These are phyloP conservation scores for Dascillus cervinus DNA, from an alignment of 2,888 invertebrate genomes.

Conservation along the genomic window DNA sequence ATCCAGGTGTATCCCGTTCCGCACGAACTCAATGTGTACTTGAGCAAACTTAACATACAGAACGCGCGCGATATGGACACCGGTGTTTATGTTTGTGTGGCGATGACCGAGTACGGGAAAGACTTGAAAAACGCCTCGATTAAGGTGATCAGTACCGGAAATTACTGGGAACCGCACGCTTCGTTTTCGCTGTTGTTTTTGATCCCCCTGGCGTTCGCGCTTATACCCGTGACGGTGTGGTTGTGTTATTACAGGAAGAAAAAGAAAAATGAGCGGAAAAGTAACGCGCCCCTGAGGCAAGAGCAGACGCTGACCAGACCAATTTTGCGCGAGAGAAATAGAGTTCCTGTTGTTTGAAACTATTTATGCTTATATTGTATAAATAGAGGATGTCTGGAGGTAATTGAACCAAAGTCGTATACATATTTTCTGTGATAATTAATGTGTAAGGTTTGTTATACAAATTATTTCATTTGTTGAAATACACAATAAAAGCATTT, in stretches of 20 bases:
- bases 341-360: too few species aligned
- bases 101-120: conserved; percentile 31
- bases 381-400: too few species aligned
- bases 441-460: too few species aligned
- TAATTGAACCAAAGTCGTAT: too few species aligned
- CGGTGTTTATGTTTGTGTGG: conserved; percentile 36
- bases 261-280: conserved; percentile 17
- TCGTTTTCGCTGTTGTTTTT: conserved; percentile 32
- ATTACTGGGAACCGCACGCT: conserved; percentile 17
- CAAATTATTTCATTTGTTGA: too few species aligned
- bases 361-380: too few species aligned
- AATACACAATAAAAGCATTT: too few species aligned
- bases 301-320: conserved; percentile 9
- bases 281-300: conserved; percentile 1
- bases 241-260: conserved; percentile 32
- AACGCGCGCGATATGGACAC: conserved; percentile 31
- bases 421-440: too few species aligned
- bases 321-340: conserved; percentile 6
- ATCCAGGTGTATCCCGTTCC: conserved; percentile 24
- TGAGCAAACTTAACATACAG: conserved; percentile 35
- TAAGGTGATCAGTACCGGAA: conserved; percentile 18
- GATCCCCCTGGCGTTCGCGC: conserved; percentile 31
- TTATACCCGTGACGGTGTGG: conserved; percentile 33
- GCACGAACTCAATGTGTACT: conserved; percentile 26
- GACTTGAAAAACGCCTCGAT: conserved; percentile 31